Conservation (phyloP, 2,113 vertebrate genomes). For the Rynchops niger region DNA sequence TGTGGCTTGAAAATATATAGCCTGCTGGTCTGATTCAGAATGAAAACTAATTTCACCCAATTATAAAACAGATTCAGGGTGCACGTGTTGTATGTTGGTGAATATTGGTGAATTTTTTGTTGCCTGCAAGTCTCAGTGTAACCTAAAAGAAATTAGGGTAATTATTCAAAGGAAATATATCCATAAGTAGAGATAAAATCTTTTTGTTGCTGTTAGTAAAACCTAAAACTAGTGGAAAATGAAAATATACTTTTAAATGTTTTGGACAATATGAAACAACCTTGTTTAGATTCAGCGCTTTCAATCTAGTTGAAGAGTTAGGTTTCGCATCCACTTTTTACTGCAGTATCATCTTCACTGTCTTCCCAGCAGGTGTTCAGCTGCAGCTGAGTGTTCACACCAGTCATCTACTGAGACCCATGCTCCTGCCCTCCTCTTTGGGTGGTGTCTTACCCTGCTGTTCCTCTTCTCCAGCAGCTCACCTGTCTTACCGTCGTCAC, state of each 20-base stretch:
- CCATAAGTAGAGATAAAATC: background rate
- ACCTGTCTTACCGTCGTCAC: fast-evolving
- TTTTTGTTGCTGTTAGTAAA: background rate
- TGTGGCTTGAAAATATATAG: background rate
- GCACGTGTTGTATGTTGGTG: background rate
- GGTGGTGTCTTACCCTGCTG: background rate
- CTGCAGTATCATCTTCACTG: background rate
- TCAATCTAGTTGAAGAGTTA: background rate
- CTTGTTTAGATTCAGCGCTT: background rate
- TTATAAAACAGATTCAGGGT: background rate
- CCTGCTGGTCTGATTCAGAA: background rate
- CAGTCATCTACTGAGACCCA: background rate
- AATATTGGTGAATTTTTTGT: background rate
- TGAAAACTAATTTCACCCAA: background rate
- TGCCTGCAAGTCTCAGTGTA: background rate
- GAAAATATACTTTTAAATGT: background rate
- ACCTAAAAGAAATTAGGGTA: background rate
- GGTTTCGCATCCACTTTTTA: background rate
- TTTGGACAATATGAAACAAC: background rate
- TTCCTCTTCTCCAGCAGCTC: background rate
- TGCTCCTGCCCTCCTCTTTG: background rate
- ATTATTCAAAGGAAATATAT: background rate
- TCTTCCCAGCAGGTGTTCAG: background rate
- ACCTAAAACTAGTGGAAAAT: background rate
- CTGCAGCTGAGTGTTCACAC: background rate